Evolutionary conservation across 2,888 invertebrate genomes (phyloP).

Genomic region (Chymomyza procnemis): DNA sequence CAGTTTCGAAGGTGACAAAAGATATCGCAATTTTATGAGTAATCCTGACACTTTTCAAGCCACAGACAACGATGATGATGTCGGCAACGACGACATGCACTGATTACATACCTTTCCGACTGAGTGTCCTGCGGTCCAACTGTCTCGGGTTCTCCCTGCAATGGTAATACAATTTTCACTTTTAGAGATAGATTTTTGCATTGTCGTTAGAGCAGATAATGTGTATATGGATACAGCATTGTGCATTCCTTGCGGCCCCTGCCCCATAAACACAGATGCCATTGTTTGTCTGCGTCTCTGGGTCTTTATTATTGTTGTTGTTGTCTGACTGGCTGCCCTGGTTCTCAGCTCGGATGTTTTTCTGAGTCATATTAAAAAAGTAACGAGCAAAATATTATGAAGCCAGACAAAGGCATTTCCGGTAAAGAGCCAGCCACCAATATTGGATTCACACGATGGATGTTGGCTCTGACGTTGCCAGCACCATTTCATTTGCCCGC

Average conservation of each 20-base stretch:
- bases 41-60: conserved; percentile 59
- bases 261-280: not conserved
- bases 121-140: not conserved
- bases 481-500: conserved; percentile 34
- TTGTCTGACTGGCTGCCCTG: conserved; percentile 41
- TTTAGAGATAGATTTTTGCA: conserved; percentile 64
- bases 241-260: not conserved
- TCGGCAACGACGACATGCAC: conserved; percentile 40
- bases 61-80: not conserved
- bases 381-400: conserved; percentile 72
- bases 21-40: conserved; percentile 74
- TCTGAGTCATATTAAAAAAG: conserved; percentile 71
- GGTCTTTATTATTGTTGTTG: not conserved
- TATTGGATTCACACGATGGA: conserved; percentile 67
- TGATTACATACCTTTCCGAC: conserved; percentile 45
- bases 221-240: conserved; percentile 3
- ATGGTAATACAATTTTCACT: conserved; percentile 68
- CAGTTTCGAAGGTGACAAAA: conserved; percentile 72
- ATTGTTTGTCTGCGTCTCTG: conserved; percentile 38
- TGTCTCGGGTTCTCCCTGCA: conserved; percentile 12
- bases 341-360: conserved; percentile 52
- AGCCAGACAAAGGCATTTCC: conserved; percentile 70
- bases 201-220: conserved; percentile 63
- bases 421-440: conserved; percentile 38
- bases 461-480: conserved; percentile 8